Evolutionary conservation across 1,140 invertebrate genomes (phyloP), one percentile per base, ranked within the genome.

Genomic region (Reticulitermes speratus): DNA sequence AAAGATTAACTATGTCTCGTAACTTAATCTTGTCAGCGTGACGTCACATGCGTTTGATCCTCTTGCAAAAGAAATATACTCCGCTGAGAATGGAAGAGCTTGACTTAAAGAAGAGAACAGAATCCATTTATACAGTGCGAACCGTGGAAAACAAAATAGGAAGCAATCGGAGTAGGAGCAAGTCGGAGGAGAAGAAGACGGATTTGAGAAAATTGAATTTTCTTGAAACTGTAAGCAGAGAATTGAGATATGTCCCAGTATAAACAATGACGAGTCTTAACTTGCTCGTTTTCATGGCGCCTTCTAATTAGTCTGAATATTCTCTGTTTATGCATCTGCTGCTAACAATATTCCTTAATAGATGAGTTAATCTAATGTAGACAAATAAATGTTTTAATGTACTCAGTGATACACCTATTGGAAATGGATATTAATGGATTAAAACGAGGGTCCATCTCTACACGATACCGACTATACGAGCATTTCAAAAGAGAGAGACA

Each of bases 141-240:
- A 19, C 59, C 59, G 21, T 65, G 21, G 59, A 65, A 75, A 30
- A 75, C 65, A 75, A 75, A 75, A 75, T 30, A 75, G 65, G n/a
- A 75, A 75, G 25, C 65, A 75, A 75, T 75, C n/a, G 65, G 65
- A 30, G n/a, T 25, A 75, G 59, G 59, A 65, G 65, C 8, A 25
- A 14, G 65, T 12, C 9, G n/a, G 8, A 11, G n/a, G 25, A 25
- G 65, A 30, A 5, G 12, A 30, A 30, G 65, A 75, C 3, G 65
- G 65, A 75, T 75, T 75, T 75, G 65, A 75, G 65, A 25, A 75
- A 75, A 75, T 75, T 75, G 65, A 75, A 75, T 75, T 75, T 75
- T 30, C 65, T 75, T 75, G 65, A 75, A 75, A 75, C 65, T n/a
- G 25, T 75, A 75, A n/a, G 65, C 3, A 30, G 65, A 75, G 65